Base-by-base conservation (phyloP, 1,140 invertebrate species). In the Papilio polyxenes region DNA sequence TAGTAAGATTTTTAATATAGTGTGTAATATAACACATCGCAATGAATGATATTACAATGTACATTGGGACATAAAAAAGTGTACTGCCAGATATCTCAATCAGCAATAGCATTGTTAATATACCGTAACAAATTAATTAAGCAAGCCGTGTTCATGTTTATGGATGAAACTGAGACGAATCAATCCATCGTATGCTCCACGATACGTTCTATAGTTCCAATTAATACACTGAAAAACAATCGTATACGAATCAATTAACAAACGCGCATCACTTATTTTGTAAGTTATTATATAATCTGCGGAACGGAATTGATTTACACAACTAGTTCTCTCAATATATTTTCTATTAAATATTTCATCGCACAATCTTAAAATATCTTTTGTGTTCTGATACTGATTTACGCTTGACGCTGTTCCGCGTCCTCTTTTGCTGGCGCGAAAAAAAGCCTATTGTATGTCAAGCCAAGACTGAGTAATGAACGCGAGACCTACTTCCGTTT, bases 401-500 rank as follows among this genome's bases (percentile, higher is more conserved):
- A 15, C 65, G 65, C 65, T 69, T 69, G 65, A 69, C 23, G 65
- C 65, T 1, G 31, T 69, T 69, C 23, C 65, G 23, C 65, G 65
- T 69, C 65, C 65, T 37, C 23, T 15, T 69, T 69, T 40, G 13
- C 65, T 15, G 23, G 10, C 31, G 13, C 31, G 59, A 20, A 37
- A 65, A 69, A 69, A 69, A 69, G 11, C 65, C 65, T 37, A 69
- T 69, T 69, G 65, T 69, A 69, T 69, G 31, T 69, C 65, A 31
- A 69, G 65, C 65, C 23, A 31, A 69, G 23, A 37, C 65, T 69
- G 65, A 69, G 65, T 69, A 69, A 69, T 69, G 65, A 69, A 69
- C 65, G 11, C 65, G 31, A 69, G 65, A 40, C 65, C 65, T 69
- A 69, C 31, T 69, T 69, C 65, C 65, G 10, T 37, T 31, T 69